Conservation (phyloP, 1,140 invertebrate genomes). For the Drosophila trapezifrons region DNA sequence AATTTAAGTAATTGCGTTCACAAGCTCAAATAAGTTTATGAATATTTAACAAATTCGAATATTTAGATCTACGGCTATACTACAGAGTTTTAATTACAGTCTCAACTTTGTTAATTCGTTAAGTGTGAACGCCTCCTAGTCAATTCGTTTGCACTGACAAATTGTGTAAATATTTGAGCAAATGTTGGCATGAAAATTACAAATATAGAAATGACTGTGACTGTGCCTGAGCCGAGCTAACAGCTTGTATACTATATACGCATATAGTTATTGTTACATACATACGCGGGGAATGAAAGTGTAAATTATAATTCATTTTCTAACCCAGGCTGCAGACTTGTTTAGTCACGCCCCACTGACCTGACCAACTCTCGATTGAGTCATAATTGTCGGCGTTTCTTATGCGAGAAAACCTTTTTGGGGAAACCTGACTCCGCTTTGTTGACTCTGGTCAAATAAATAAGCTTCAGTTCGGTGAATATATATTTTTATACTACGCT, state of each 20-base stretch:
- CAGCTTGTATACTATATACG: conserved; percentile 12
- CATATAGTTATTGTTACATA: conserved; percentile 24
- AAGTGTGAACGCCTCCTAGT: conserved; percentile 7
- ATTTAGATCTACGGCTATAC: background rate
- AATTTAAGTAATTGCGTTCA: conserved; percentile 47
- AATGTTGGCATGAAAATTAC: conserved; percentile 30
- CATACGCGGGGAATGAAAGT: conserved; percentile 32
- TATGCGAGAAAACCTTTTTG: conserved; percentile 29
- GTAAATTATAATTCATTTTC: conserved; percentile 44
- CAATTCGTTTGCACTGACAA: too few relatives aligned
- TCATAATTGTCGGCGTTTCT: conserved; percentile 33
- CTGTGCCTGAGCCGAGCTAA: conserved; percentile 1
- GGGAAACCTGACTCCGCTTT: conserved; percentile 27
- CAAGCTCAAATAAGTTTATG: conserved; percentile 4
- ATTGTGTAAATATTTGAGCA: conserved; percentile 61
- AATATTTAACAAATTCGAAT: conserved; percentile 9
- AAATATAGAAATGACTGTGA: conserved; percentile 47
- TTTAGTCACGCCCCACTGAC: conserved; percentile 49
- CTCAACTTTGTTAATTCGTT: conserved; percentile 27
- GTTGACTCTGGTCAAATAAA: conserved; percentile 23
- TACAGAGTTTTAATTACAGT: conserved; percentile 18
- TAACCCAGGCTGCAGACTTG: conserved; percentile 24
- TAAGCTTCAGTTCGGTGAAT: conserved; percentile 5
- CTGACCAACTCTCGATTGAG: conserved; percentile 40
- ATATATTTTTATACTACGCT: background rate